phyloP scores from a whole-genome alignment of 2,888 invertebrate genomes.

The Caenorhabditis macrosperma region DNA sequence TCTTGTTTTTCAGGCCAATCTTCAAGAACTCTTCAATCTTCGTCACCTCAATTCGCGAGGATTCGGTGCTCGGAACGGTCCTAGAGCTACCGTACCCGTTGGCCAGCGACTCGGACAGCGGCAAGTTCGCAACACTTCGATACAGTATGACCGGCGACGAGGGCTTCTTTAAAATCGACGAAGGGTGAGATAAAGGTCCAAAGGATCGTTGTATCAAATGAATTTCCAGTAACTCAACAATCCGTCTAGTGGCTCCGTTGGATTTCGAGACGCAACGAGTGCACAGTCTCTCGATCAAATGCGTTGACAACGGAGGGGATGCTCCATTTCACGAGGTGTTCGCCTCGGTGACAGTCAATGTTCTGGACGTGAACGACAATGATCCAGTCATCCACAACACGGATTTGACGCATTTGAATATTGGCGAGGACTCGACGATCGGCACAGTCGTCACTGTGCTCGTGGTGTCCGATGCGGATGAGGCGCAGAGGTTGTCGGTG shows the following conservation, averaged over 20 bases:
- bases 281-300: slow-evolving; percentile 61
- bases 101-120: slow-evolving; percentile 61
- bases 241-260: slow-evolving; percentile 45
- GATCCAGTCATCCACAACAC: slow-evolving; percentile 57
- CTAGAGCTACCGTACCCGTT: slow-evolving; percentile 66
- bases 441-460: slow-evolving; percentile 54
- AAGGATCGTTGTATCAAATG: too few species aligned
- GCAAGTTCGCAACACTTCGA: slow-evolving; percentile 40
- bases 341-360: slow-evolving; percentile 60
- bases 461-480: slow-evolving; percentile 54
- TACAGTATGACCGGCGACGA: slow-evolving; percentile 64
- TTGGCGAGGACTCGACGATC: slow-evolving; percentile 53
- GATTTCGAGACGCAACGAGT: slow-evolving; percentile 64
- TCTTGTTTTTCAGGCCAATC: slow-evolving; percentile 65
- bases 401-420: slow-evolving; percentile 58
- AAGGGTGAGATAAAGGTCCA: slow-evolving; percentile 3
- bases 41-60: slow-evolving; percentile 41
- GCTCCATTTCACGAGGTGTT: slow-evolving; percentile 63
- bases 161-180: slow-evolving; percentile 59
- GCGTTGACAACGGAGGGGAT: slow-evolving; percentile 54
- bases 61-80: slow-evolving; percentile 49
- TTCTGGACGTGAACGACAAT: slow-evolving; percentile 61
- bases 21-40: slow-evolving; percentile 65
- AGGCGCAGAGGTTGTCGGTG: slow-evolving; percentile 10
- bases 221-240: slow-evolving; percentile 49